Base-by-base conservation (phyloP, 2,113 vertebrate genomes). In the Coturnix japonica region DNA sequence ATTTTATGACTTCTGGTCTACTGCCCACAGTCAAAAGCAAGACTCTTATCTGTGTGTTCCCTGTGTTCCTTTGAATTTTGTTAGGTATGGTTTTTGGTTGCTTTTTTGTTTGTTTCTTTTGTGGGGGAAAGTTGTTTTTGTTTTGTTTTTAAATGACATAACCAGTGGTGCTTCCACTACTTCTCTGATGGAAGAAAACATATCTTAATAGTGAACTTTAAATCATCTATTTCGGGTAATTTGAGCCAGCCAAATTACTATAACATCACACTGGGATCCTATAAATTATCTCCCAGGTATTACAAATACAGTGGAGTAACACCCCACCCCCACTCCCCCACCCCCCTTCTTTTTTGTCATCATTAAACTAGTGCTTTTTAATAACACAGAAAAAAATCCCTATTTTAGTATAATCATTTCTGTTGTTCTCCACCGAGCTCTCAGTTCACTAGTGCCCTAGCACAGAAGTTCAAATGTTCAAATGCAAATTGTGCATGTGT, bases 401-500 rank as follows among this genome's bases (percentile, higher is more conserved):
- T n/a, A 1, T 14, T 63, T 76, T 77, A 66, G 37, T 41, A 53
- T 88, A 82, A 90, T 81, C 47, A 56, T 70, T 91, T 90, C 72
- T 76, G 67, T 21, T 90, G 72, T 56, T 91, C 60, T 84, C 91
- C 70, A 65, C 44, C 59, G 78, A 95, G 60, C 56, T 93, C 73
- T 22, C 47, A 76, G 66, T 47, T 86, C 81, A 87, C 46, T 88
- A 86, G 43, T 33, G 9, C 64, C 18, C 8, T 14, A 26, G 47
- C 73, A 93, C 35, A 81, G 65, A 86, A 66, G 44, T 80, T 89
- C 65, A 89, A 4, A 33, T 7, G 76, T 64, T 44, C 70, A 83
- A 90, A 88, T 18, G 69, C 51, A 91, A 91, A 84, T 14, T 84
- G 59, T 10, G 19, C 53, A 35, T 17, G 31, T 59, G 33, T 61